Conservation (phyloP, 2,797 vertebrate genomes). For the Threskiornis aethiopicus region DNA sequence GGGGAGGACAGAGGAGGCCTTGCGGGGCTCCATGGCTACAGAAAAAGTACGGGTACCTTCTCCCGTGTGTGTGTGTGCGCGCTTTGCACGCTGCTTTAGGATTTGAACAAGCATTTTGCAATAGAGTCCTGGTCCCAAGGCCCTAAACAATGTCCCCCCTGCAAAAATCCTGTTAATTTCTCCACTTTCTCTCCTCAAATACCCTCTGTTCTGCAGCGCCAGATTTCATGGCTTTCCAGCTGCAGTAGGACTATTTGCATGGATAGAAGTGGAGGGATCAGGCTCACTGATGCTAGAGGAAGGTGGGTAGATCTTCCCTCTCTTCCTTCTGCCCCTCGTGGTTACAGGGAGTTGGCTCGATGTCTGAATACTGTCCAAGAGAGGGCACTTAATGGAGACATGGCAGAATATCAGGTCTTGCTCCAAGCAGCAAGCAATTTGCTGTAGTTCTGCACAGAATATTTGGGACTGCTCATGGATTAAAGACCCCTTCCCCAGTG, state of each 20-base stretch:
- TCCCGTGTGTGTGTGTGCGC: neutral
- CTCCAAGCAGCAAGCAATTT: neutral
- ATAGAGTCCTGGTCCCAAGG: neutral
- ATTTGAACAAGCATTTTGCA: neutral
- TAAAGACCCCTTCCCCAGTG: neutral
- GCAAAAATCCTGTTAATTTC: neutral
- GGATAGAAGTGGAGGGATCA: conserved; percentile 39
- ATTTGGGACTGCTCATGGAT: fast-evolving
- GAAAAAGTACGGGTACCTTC: neutral
- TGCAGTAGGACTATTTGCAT: conserved; percentile 10
- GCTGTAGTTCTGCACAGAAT: fast-evolving
- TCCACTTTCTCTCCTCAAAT: conserved; percentile 29
- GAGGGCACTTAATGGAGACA: neutral
- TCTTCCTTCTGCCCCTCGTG: neutral
- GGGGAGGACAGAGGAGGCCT: neutral
- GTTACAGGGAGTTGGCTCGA: neutral
- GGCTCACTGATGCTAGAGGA: conserved; percentile 36
- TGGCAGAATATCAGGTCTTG: neutral
- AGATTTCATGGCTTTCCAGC: conserved; percentile 12
- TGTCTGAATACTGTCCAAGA: neutral
- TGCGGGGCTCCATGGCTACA: neutral
- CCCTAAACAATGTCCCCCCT: neutral
- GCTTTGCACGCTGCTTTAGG: neutral
- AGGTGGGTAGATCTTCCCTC: conserved; percentile 26
- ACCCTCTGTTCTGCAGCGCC: conserved; percentile 23